A percentile compares a stretch with the other conserved stretches of the same genome.
Evolutionary conservation across 2,797 vertebrate genomes (phyloP).

Genomic region (Tragelaphus oryx): DNA sequence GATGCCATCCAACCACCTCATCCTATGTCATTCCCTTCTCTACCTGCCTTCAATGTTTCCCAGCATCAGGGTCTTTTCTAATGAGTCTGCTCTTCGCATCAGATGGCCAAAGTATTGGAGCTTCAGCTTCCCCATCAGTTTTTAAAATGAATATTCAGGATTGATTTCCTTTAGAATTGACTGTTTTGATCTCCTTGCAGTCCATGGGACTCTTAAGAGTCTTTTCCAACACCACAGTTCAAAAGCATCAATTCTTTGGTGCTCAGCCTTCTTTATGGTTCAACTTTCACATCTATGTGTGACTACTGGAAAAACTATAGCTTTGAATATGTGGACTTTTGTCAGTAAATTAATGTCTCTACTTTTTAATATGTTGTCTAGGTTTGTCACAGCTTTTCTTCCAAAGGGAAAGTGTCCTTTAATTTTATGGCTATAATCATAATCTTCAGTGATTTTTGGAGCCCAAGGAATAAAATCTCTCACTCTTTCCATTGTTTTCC

Average conservation of each 20-base stretch:
- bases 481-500: not conserved
- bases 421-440: not conserved
- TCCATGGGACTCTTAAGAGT: not conserved
- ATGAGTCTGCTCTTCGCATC: not conserved
- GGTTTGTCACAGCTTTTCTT: not conserved
- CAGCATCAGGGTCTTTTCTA: not conserved
- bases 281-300: not conserved
- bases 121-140: not conserved
- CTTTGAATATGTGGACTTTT: not conserved
- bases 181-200: not conserved
- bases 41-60: not conserved
- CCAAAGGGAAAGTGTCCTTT: not conserved
- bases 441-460: not conserved
- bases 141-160: not conserved
- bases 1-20: not conserved
- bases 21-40: not conserved
- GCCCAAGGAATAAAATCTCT: not conserved
- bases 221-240: not conserved
- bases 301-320: not conserved
- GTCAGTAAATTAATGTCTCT: not conserved
- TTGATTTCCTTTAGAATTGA: not conserved
- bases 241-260: not conserved
- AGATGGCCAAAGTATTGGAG: not conserved
- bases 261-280: not conserved
- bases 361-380: not conserved